These are phyloP conservation scores for Spicauda simplicius DNA, from an alignment of 2,888 invertebrate species.

Conservation along the genomic window DNA sequence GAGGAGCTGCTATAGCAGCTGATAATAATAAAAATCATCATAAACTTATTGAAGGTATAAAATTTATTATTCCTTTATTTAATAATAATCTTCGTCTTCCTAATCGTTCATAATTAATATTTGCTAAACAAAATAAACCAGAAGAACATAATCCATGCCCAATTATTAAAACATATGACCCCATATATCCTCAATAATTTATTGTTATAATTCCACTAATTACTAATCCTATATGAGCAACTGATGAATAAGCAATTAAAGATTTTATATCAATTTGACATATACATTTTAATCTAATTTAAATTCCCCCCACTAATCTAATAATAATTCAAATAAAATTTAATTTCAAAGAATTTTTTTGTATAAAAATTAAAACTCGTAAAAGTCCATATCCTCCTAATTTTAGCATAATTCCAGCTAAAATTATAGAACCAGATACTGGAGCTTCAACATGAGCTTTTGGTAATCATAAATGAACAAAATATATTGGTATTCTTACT, in stretches of 20 bases:
- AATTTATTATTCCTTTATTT: conserved; percentile 86
- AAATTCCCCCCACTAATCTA: conserved; percentile 84
- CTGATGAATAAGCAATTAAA: conserved; percentile 90
- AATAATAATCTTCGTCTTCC: conserved; percentile 86
- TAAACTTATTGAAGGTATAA: conserved; percentile 84
- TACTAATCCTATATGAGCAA: conserved; percentile 88
- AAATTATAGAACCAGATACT: conserved; percentile 89
- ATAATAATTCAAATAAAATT: conserved; percentile 82
- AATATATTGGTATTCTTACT: conserved; percentile 89
- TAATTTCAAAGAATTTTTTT: conserved; percentile 71
- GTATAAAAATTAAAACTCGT: conserved; percentile 81
- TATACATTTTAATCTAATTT: conserved; percentile 87
- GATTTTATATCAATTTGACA: conserved; percentile 88
- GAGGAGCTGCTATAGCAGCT: conserved; percentile 88
- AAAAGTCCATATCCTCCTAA: conserved; percentile 89
- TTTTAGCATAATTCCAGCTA: conserved; percentile 89
- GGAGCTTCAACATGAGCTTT: conserved; percentile 92
- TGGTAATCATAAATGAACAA: conserved; percentile 88
- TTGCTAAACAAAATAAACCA: conserved; percentile 87
- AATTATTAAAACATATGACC: conserved; percentile 85
- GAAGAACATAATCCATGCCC: conserved; percentile 88
- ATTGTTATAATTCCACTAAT: conserved; percentile 85
- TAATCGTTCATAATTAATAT: conserved; percentile 86
- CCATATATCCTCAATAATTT: conserved; percentile 80
- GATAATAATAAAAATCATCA: conserved; percentile 88